phyloP scores from a whole-genome alignment of 2,797 vertebrate genomes.

The Heterohyrax brucei region DNA sequence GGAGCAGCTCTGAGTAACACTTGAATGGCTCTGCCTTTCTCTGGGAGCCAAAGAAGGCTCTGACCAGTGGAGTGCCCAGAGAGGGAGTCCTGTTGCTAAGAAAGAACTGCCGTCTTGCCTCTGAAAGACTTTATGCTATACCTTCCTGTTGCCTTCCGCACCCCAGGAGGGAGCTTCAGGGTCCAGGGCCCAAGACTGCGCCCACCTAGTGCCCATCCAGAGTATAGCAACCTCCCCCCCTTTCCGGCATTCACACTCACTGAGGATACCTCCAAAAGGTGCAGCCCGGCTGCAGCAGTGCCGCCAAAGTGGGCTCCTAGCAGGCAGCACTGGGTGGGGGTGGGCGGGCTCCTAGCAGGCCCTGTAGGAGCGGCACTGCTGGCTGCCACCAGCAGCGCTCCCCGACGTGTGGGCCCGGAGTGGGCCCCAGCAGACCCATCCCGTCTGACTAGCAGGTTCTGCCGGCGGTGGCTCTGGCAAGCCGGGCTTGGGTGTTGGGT shows the following conservation, averaged over 20 bases:
- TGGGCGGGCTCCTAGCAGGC: not conserved
- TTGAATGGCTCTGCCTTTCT: not conserved
- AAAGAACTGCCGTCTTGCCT: not conserved
- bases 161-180: not conserved
- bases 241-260: not conserved
- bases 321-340: not conserved
- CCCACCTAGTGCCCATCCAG: not conserved
- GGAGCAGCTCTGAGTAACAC: not conserved
- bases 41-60: not conserved
- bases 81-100: accelerated
- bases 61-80: not conserved
- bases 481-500: not conserved
- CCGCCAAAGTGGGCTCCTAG: too few species aligned
- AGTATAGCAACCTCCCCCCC: not conserved
- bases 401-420: accelerated
- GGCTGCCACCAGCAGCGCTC: not conserved
- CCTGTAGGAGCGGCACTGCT: accelerated
- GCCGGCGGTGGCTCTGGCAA: constrained; percentile 5
- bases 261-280: not conserved
- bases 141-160: not conserved
- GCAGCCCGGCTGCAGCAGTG: not conserved
- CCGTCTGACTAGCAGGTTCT: accelerated
- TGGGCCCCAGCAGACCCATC: not conserved
- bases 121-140: too few species aligned
- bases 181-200: not conserved